Evolutionary conservation across 2,797 vertebrate genomes (phyloP), one percentile per base, ranked within the genome.

Genomic region (Pangasius larnaudii): DNA sequence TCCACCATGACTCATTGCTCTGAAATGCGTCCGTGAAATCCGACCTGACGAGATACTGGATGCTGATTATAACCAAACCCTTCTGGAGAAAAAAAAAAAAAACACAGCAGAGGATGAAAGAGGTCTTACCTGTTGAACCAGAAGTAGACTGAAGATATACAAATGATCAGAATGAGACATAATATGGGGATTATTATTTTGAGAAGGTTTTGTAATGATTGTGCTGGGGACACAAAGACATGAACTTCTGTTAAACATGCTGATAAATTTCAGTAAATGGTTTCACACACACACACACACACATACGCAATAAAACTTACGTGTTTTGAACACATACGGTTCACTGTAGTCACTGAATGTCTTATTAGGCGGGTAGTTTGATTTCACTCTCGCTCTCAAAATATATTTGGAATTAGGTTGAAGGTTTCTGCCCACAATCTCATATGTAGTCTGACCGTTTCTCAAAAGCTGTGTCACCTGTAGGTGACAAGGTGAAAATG

Each of bases 271-370:
- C 18, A 19, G 49, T 11, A 24, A 58, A 14, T 13, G 22, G 33
- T 24, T 42, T 42, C 39, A 39, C 39, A 39, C 39, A 39, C 39
- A 39, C 39, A 39, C 39, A 39, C 39, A 27, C 11, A 27, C 18
- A 9, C 27, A 1, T 11, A 22, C 19, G 0, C 30, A 69, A 30
- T 22, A 18, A 39, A 7, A 91, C 91, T 89, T 90, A 93, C 93
- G 0, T 14, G 74, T 91, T 9, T 5, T 83, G 59, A 92, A 92
- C 53, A 77, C 19, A 78, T 27, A 10, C 4, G 90, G 79, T 24
- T 59, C 24, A 71, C 93, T 93, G 88, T 90, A 87, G 74, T 93
- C 90, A 65, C 93, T 93, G 89, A 77, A 88, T 16, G 63, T 85
- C 0, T n/a, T 0, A 11, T 85, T 86, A 3, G 56, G 22, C 0